Evolutionary conservation across 2,888 invertebrate species (phyloP).

Genomic region (Ypsolopha sequella): DNA sequence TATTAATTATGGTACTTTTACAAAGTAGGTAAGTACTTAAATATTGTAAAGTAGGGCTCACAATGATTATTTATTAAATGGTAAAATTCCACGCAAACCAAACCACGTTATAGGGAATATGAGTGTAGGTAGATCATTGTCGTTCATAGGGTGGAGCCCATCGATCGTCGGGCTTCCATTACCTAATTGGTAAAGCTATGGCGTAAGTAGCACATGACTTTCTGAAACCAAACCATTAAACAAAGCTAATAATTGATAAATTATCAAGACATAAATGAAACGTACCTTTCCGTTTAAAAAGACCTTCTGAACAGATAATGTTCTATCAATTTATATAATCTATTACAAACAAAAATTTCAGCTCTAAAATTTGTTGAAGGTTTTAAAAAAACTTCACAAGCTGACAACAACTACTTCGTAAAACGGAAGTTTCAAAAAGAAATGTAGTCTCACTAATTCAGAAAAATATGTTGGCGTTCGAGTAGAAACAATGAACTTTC

Average conservation of each 20-base stretch:
- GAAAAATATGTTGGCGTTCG: constrained; percentile 20
- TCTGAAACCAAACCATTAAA: constrained; percentile 3
- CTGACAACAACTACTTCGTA: background rate
- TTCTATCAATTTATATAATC: constrained; percentile 6
- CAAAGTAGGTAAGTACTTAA: background rate
- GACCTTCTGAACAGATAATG: constrained; percentile 7
- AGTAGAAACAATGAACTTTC: constrained; percentile 65
- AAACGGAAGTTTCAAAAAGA: background rate
- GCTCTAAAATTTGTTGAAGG: background rate
- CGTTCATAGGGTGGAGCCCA: constrained; percentile 7
- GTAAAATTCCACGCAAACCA: background rate
- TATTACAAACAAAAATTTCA: background rate
- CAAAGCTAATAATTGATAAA: constrained; percentile 4
- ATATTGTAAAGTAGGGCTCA: background rate
- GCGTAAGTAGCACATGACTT: background rate
- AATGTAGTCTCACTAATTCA: constrained; percentile 4
- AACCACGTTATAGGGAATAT: background rate
- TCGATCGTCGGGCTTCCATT: constrained; percentile 27
- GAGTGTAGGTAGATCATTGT: background rate
- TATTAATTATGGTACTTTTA: background rate
- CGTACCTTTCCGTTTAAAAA: constrained; percentile 8
- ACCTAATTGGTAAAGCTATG: constrained; percentile 30
- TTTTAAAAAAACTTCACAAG: background rate
- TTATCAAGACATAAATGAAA: background rate
- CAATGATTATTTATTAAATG: background rate